These are phyloP conservation scores for Aphelenchoides besseyi DNA, from an alignment of 1,140 invertebrate species.

Conservation along the genomic window DNA sequence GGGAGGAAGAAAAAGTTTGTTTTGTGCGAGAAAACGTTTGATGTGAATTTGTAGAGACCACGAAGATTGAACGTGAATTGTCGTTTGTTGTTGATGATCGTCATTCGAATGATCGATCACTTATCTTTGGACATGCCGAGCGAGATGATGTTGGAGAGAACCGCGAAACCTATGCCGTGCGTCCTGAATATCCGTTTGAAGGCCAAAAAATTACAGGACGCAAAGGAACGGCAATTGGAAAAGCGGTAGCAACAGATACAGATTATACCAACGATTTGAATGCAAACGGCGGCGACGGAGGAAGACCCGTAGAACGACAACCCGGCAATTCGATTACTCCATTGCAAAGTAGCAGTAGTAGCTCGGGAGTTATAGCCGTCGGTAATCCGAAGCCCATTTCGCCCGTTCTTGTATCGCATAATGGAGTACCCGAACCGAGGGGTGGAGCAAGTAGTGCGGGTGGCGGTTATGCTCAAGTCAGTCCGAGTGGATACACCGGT, in stretches of 20 bases:
- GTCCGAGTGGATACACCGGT: conserved; percentile 9
- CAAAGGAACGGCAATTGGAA: background rate
- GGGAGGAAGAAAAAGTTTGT: background rate
- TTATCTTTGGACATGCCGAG: conserved; percentile 1
- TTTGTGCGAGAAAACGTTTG: background rate
- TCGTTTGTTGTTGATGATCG: background rate
- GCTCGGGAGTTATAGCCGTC: background rate
- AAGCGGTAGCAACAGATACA: conserved; percentile 2
- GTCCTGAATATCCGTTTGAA: conserved; percentile 13
- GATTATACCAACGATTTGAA: conserved; percentile 12
- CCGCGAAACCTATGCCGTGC: background rate
- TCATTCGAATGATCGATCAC: background rate
- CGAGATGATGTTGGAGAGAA: conserved; percentile 2
- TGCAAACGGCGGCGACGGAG: conserved; percentile 27
- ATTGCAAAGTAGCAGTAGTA: background rate
- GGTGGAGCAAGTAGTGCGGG: background rate
- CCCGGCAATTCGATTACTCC: conserved; percentile 12
- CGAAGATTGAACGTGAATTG: conserved; percentile 3
- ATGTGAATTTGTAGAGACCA: background rate
- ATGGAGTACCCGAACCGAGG: background rate
- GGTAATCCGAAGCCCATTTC: conserved; percentile 23
- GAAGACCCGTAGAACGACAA: background rate
- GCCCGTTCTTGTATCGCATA: conserved; percentile 24
- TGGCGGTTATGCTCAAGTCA: conserved; percentile 16
- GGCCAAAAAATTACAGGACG: conserved; percentile 10